These are phyloP conservation scores for Hemicrepidius hirtus DNA, from an alignment of 2,888 invertebrate genomes.

Conservation along the genomic window DNA sequence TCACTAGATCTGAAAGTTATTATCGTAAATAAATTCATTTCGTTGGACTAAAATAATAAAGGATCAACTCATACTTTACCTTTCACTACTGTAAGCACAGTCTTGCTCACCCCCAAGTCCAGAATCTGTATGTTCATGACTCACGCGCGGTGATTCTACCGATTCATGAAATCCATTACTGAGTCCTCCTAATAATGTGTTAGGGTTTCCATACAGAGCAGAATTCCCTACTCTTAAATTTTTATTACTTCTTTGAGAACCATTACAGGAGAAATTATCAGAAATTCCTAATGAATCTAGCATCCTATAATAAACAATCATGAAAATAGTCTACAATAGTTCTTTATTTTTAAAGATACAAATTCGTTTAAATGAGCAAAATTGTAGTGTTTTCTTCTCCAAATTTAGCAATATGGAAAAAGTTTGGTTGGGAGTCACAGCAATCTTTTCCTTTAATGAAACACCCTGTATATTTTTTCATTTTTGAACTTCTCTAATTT, in stretches of 20 bases:
- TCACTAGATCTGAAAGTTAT: conserved; percentile 74
- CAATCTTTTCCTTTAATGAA: too few species aligned
- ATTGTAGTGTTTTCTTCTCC: too few species aligned
- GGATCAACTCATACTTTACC: conserved; percentile 71
- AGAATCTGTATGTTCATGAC: conserved; percentile 86
- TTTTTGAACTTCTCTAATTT: too few species aligned
- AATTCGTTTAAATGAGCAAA: too few species aligned
- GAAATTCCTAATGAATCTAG: conserved; percentile 59
- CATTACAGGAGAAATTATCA: conserved; percentile 57
- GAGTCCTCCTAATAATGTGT: conserved; percentile 60
- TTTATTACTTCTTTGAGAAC: conserved; percentile 57
- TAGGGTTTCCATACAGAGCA: conserved; percentile 63
- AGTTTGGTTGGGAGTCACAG: too few species aligned
- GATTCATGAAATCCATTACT: conserved; percentile 61
- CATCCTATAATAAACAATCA: conserved; percentile 61
- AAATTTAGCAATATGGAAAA: too few species aligned
- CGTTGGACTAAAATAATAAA: not conserved
- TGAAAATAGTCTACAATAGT: too few species aligned
- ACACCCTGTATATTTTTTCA: too few species aligned
- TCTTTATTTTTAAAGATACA: too few species aligned
- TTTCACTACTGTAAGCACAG: conserved; percentile 82
- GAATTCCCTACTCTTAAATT: conserved; percentile 60
- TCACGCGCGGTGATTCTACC: conserved; percentile 72
- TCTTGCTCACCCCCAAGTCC: conserved; percentile 86
- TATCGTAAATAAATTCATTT: conserved; percentile 1